A percentile compares a stretch with the other conserved stretches of the same genome.
phyloP scores from a whole-genome alignment of 2,113 vertebrate species.

The Aythya baeri region DNA sequence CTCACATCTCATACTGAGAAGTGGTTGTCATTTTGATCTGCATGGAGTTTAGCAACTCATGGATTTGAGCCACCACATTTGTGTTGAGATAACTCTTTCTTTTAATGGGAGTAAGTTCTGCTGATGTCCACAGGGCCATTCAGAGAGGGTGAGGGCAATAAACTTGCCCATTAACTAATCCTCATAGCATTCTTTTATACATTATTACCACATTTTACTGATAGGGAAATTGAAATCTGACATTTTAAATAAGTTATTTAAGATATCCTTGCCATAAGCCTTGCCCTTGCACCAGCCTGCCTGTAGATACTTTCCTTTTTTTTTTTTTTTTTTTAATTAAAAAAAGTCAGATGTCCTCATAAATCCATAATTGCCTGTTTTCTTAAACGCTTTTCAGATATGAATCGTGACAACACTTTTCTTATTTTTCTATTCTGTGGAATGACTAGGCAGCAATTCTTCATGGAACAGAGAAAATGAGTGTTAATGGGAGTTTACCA shows the following conservation, averaged over 20 bases:
- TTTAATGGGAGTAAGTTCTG: background rate
- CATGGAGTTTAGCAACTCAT: background rate
- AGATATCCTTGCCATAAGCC: background rate
- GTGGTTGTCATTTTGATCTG: conserved; percentile 52
- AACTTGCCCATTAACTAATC: background rate
- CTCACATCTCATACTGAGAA: conserved; percentile 42
- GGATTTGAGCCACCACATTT: background rate
- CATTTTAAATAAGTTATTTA: background rate
- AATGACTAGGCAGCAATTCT: background rate
- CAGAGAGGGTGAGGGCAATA: background rate
- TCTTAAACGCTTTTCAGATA: background rate
- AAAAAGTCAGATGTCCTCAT: background rate
- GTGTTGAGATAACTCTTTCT: background rate
- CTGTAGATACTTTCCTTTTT: background rate
- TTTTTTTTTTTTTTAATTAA: background rate
- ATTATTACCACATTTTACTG: background rate
- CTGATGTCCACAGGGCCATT: background rate
- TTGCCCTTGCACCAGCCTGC: background rate
- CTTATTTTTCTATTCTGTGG: background rate
- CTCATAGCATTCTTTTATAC: background rate
- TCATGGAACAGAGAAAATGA: background rate
- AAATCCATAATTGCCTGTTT: background rate
- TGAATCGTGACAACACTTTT: background rate
- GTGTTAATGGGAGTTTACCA: background rate
- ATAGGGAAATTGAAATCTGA: background rate